Conservation (phyloP, 2,797 vertebrate genomes). For the Taeniopygia guttata region DNA sequence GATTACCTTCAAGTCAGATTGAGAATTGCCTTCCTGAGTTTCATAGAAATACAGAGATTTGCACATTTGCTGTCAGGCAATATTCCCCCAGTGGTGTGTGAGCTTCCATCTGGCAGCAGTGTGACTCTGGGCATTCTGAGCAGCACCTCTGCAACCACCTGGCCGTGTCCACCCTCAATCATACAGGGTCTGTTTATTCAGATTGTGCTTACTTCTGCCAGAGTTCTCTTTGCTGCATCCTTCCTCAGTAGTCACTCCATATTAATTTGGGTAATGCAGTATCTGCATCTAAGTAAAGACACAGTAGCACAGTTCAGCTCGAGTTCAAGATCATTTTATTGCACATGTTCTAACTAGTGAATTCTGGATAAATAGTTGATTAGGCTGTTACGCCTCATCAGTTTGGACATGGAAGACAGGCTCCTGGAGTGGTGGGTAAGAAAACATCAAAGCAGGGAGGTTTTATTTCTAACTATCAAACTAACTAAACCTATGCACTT, state of each 20-base stretch:
- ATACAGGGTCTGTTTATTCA: neutral
- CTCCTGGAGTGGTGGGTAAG: neutral
- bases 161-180: neutral
- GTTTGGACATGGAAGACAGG: neutral
- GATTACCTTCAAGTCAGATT: neutral
- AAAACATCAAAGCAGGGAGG: constrained; percentile 15
- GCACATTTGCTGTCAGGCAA: neutral
- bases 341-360: neutral
- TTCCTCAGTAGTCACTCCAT: neutral
- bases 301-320: neutral
- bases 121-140: neutral
- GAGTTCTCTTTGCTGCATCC: neutral
- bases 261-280: neutral
- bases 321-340: neutral
- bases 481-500: neutral
- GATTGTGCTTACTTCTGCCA: neutral
- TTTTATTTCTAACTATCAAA: neutral
- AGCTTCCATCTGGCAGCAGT: neutral
- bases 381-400: neutral
- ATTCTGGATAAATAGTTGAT: neutral
- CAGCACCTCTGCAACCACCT: neutral
- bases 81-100: too few relatives aligned
- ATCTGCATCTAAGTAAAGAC: neutral
- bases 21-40: neutral
- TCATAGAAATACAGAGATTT: neutral